phyloP scores from a whole-genome alignment of 2,113 vertebrate genomes.

The Apteryx owenii region DNA sequence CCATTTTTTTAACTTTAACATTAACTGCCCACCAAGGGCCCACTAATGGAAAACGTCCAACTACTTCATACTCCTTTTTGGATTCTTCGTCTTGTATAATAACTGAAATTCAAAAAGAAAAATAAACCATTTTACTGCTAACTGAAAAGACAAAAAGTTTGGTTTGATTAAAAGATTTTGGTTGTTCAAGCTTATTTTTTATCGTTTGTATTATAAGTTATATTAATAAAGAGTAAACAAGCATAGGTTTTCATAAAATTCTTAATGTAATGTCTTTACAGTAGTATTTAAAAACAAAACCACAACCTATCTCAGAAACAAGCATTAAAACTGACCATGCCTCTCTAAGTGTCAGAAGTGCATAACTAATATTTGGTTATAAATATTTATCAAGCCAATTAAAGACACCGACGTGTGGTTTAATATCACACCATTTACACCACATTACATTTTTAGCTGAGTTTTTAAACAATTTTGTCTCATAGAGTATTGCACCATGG shows the following conservation, averaged over 20 bases:
- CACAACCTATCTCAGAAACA: background rate
- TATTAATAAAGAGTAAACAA: background rate
- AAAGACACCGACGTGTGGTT: background rate
- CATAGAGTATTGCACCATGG: accelerated
- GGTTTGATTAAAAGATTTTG: background rate
- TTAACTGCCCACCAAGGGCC: constrained; percentile 85
- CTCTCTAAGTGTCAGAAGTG: background rate
- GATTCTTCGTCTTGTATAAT: constrained; percentile 68
- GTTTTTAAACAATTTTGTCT: background rate
- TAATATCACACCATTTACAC: background rate
- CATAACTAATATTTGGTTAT: background rate
- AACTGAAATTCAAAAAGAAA: constrained; percentile 71
- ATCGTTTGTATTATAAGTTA: background rate
- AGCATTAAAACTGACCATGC: background rate
- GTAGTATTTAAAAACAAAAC: background rate
- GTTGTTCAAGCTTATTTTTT: background rate
- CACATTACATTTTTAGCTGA: background rate
- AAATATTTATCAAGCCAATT: background rate
- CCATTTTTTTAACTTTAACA: constrained; percentile 45
- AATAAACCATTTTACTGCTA: background rate
- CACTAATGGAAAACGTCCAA: constrained; percentile 79
- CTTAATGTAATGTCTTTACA: background rate
- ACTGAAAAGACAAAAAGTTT: background rate
- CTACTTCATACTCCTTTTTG: constrained; percentile 42
- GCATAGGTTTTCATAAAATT: background rate